Evolutionary conservation across 2,888 invertebrate species (phyloP).

Genomic region (Leptarthrus brevirostris): DNA sequence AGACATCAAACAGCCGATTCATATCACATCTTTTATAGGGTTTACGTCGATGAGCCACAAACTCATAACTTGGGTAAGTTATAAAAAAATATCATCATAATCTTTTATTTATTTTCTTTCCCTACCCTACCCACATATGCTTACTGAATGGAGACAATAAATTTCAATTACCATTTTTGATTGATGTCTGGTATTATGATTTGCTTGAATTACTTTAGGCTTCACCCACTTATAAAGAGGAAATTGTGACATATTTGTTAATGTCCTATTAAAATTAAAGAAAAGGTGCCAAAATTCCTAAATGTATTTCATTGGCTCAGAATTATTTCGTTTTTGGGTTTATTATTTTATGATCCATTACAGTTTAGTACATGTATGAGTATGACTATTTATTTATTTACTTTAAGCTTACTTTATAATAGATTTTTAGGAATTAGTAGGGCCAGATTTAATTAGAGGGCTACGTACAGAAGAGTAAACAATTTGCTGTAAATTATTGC

Average conservation of each 20-base stretch:
- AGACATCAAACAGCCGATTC: constrained; percentile 87
- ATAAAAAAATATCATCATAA: neutral
- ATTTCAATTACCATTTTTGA: constrained; percentile 34
- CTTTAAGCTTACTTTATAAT: too few species aligned
- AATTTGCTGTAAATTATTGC: too few species aligned
- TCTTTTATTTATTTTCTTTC: constrained; percentile 4
- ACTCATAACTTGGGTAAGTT: constrained; percentile 75
- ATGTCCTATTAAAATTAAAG: too few species aligned
- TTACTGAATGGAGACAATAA: constrained; percentile 27
- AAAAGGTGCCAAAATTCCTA: too few species aligned
- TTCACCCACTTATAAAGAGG: constrained; percentile 12
- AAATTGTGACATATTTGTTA: constrained; percentile 20
- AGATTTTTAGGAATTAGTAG: too few species aligned
- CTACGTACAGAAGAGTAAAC: too few species aligned
- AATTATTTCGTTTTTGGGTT: too few species aligned
- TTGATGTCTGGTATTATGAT: constrained; percentile 37
- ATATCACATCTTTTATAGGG: constrained; percentile 89
- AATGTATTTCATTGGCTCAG: too few species aligned
- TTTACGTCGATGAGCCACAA: constrained; percentile 84
- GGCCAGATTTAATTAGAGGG: too few species aligned
- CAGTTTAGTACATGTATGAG: too few species aligned
- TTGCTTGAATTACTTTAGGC: constrained; percentile 28
- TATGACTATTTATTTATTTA: too few species aligned
- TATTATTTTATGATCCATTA: too few species aligned
- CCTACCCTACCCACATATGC: neutral